Base-by-base conservation (phyloP, 35 echinoderm and acorn worm species). In the Diadema setosum region DNA sequence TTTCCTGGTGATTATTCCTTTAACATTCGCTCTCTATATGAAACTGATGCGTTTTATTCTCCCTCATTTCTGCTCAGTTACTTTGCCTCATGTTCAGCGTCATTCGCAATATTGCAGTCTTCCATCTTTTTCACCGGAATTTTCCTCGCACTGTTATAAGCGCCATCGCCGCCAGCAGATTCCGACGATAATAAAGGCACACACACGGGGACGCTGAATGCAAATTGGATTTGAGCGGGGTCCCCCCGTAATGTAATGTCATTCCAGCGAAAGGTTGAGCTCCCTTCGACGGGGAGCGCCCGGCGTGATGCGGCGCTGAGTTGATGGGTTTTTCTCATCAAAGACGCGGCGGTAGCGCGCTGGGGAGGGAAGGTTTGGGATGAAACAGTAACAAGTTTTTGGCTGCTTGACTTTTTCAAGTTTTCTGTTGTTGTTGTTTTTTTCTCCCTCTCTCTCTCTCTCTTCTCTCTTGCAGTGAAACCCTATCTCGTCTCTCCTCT, bases 321-420 rank as follows among this genome's bases (percentile, higher is more conserved):
- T 83, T 90, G 88, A 90, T 90, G 81, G 73, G 88, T 90, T 90
- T 90, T 90, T 83, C 88, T 90, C 80, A 90, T 90, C 80, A 87
- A 55, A 25, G 49, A 17, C 57, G 80, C 80, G 29, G 73, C 73
- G 73, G 73, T 78, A 21, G 73, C 80, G 55, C 39, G 81, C 58
- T 40, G 52, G 40, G 80, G 57, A 75, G 29, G 33, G 18, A 12
- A 67, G 18, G 36, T 33, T 15, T 58, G 82, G 55, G 39, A 50
- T 81, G 73, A 44, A 83, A 89, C 88, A 70, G 88, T 90, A 90
- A 90, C 88, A 90, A 83, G 42, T 58, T 86, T 46, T 40, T n/a
- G 42, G 55, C n/a, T 50, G 33, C 3, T 24, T 78, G n/a, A n/a
- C n/a, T n/a, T n/a, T n/a, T n/a, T n/a, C n/a, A n/a, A n/a, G n/a